Percentiles rank a stretch among this genome's conserved stretches.
These are phyloP conservation scores for Lepidocyrtoides sp. DNA, from an alignment of 2,888 invertebrate genomes.

Conservation along the genomic window DNA sequence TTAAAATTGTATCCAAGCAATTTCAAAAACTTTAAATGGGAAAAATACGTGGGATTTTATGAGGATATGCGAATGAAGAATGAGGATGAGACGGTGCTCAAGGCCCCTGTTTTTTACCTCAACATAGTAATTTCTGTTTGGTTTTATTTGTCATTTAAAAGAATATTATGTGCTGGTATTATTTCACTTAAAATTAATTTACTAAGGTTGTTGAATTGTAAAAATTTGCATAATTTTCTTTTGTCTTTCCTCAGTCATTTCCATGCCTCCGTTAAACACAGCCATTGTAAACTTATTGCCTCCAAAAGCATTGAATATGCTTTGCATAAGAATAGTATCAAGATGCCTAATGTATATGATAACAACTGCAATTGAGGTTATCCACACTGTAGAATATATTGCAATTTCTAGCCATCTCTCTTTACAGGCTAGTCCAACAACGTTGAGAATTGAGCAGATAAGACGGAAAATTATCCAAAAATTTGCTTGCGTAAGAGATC, in stretches of 20 bases:
- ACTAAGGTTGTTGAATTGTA: neutral
- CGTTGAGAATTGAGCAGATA: neutral
- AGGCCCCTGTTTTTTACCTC: too few species aligned
- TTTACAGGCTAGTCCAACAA: neutral
- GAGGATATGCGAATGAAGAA: too few species aligned
- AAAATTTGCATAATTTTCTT: constrained; percentile 1
- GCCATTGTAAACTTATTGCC: neutral
- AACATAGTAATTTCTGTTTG: too few species aligned
- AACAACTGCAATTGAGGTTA: neutral
- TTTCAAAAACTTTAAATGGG: too few species aligned
- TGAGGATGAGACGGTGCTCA: too few species aligned
- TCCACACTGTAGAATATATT: neutral
- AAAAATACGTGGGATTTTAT: too few species aligned
- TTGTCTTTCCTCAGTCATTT: neutral
- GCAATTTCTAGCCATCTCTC: neutral
- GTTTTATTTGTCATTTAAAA: too few species aligned
- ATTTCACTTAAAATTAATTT: neutral
- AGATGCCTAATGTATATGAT: neutral
- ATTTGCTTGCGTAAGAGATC: neutral
- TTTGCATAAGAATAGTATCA: neutral
- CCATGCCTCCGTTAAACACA: neutral
- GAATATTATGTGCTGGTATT: too few species aligned
- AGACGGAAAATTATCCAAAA: neutral
- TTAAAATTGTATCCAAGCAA: too few species aligned
- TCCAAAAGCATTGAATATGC: neutral